Conservation (phyloP, 2,113 vertebrate species). For the Athene noctua region DNA sequence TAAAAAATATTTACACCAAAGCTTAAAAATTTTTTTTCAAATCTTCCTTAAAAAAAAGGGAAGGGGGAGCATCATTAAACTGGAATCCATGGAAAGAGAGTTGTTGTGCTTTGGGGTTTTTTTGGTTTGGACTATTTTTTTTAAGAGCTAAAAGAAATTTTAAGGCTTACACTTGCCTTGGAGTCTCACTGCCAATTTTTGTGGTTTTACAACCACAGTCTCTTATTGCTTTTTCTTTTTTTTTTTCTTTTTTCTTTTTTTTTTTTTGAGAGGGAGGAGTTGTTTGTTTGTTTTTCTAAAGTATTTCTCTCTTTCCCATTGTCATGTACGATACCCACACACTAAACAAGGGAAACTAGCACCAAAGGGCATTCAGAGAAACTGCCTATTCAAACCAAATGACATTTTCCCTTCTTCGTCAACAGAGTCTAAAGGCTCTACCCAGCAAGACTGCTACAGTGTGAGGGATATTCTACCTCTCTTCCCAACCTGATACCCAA, state of each 20-base stretch:
- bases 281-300: conserved; percentile 59
- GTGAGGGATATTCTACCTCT: background rate
- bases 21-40: background rate
- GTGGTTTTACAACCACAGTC: conserved; percentile 51
- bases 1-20: background rate
- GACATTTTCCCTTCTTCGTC: background rate
- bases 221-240: background rate
- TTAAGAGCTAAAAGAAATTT: conserved; percentile 55
- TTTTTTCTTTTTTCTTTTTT: background rate
- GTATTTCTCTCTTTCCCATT: conserved; percentile 42
- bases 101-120: conserved; percentile 39
- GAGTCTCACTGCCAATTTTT: conserved; percentile 51
- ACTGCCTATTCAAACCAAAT: background rate
- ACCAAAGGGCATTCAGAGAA: conserved; percentile 11
- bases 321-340: conserved; percentile 31
- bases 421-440: background rate
- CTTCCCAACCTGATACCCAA: background rate
- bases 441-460: background rate
- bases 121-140: conserved; percentile 13
- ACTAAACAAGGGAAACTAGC: conserved; percentile 31
- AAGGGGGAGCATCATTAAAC: background rate
- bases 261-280: background rate
- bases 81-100: conserved; percentile 45
- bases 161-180: conserved; percentile 59
- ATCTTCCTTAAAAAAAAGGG: background rate